Conservation (phyloP, 2,888 invertebrate species). For the Cinara cedri region DNA sequence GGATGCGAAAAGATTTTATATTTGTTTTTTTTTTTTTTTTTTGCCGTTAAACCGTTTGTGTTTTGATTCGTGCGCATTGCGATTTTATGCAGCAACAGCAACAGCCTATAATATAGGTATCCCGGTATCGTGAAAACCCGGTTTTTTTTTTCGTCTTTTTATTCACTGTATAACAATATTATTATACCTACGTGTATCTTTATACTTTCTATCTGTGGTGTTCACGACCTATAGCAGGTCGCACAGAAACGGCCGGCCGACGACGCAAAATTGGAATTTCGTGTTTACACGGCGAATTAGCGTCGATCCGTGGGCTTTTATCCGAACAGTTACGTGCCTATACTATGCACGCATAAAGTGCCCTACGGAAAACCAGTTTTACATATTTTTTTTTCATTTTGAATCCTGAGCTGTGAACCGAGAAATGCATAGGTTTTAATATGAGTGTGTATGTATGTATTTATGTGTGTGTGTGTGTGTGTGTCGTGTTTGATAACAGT, state of each 20-base stretch:
- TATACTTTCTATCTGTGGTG: conserved; percentile 35
- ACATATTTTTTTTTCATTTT: conserved; percentile 1
- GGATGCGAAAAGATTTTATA: too few species aligned
- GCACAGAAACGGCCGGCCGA: neutral
- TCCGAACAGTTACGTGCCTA: conserved; percentile 3
- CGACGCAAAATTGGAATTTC: conserved; percentile 48
- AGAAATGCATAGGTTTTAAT: too few species aligned
- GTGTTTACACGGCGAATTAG: conserved; percentile 37
- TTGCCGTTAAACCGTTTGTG: conserved; percentile 13
- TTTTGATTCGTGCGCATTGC: neutral
- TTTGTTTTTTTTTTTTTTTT: too few species aligned
- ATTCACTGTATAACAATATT: neutral
- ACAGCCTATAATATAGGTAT: too few species aligned
- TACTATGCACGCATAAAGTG: neutral
- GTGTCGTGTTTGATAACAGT: too few species aligned
- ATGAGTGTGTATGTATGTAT: too few species aligned
- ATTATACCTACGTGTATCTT: neutral
- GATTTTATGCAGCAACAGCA: neutral
- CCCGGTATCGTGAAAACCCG: conserved; percentile 27
- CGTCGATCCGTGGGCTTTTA: conserved; percentile 19
- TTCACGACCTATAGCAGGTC: conserved; percentile 19
- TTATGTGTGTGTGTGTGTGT: too few species aligned
- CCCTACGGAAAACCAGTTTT: conserved; percentile 37
- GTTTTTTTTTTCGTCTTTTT: neutral
- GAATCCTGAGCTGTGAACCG: too few species aligned